Percentiles rank a stretch among this genome's conserved stretches.
These are phyloP conservation scores for Agonopterix arenella DNA, from an alignment of 2,888 invertebrate species.

Conservation along the genomic window DNA sequence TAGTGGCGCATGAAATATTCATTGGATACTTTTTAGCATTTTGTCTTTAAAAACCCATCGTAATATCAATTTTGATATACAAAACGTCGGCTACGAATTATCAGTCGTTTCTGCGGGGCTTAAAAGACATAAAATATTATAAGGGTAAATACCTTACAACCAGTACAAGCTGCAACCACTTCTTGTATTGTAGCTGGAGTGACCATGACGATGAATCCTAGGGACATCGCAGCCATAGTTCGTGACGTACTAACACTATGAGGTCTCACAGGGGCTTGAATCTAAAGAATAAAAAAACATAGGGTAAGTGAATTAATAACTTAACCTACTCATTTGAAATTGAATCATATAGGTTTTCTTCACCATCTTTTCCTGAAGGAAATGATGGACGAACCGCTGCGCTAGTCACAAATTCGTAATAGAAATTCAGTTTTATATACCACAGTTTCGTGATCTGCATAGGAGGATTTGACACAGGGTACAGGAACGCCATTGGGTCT, in stretches of 20 bases:
- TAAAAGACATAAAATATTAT: no score
- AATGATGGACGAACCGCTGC: no score
- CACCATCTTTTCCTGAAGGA: no score
- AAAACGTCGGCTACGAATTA: no score
- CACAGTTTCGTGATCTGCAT: conserved; percentile 47
- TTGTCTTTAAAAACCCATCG: background rate
- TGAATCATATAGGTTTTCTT: no score
- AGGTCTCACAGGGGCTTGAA: conserved; percentile 76
- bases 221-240: conserved; percentile 94
- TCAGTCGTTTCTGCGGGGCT: no score
- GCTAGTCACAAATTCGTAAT: background rate
- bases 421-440: conserved; percentile 18
- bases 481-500: conserved; percentile 55
- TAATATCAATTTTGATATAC: no score
- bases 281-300: conserved; percentile 23
- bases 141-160: conserved; percentile 79
- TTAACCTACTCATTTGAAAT: no score
- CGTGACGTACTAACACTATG: conserved; percentile 88
- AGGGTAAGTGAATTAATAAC: no score
- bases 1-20: no score
- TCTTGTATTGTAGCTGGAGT: conserved; percentile 95
- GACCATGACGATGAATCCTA: conserved; percentile 93
- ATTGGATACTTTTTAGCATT: background rate
- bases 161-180: conserved; percentile 93
- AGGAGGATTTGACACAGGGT: conserved; percentile 53